Evolutionary conservation across 1,140 invertebrate species (phyloP).

Genomic region (Pseudoatta argentina): DNA sequence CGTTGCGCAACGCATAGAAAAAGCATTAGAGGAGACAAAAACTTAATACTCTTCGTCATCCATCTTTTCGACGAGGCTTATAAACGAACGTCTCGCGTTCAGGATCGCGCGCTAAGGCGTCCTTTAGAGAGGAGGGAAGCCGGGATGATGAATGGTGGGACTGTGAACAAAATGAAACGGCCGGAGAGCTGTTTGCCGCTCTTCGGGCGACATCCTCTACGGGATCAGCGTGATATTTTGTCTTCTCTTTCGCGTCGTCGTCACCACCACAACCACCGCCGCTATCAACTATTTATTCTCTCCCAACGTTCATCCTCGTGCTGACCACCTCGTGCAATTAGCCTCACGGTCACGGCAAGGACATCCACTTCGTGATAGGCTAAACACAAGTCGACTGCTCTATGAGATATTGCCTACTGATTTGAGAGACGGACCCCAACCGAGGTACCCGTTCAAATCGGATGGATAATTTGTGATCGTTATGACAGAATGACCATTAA

Average conservation of each 20-base stretch:
- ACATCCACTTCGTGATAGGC: slow-evolving; percentile 83
- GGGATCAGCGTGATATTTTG: slow-evolving; percentile 72
- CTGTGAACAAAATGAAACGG: slow-evolving; percentile 75
- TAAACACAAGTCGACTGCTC: slow-evolving; percentile 80
- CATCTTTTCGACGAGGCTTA: slow-evolving; percentile 67
- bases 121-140: slow-evolving; percentile 59
- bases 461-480: slow-evolving; percentile 81
- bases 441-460: slow-evolving; percentile 52
- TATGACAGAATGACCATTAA: slow-evolving; percentile 64
- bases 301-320: slow-evolving; percentile 60
- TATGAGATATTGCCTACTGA: slow-evolving; percentile 78
- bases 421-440: slow-evolving; percentile 37
- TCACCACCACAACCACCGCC: slow-evolving; percentile 46
- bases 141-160: slow-evolving; percentile 75
- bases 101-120: slow-evolving; percentile 41
- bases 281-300: slow-evolving; percentile 71
- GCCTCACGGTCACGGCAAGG: slow-evolving; percentile 82
- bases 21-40: slow-evolving; percentile 59
- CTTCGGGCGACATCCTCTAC: slow-evolving; percentile 69
- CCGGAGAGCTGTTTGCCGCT: slow-evolving; percentile 14
- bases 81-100: slow-evolving; percentile 45
- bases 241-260: slow-evolving; percentile 51
- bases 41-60: slow-evolving; percentile 62
- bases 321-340: slow-evolving; percentile 81
- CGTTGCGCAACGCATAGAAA: slow-evolving; percentile 53